Conservation (phyloP, 2,797 vertebrate genomes). For the Coregonus ussuriensis region DNA sequence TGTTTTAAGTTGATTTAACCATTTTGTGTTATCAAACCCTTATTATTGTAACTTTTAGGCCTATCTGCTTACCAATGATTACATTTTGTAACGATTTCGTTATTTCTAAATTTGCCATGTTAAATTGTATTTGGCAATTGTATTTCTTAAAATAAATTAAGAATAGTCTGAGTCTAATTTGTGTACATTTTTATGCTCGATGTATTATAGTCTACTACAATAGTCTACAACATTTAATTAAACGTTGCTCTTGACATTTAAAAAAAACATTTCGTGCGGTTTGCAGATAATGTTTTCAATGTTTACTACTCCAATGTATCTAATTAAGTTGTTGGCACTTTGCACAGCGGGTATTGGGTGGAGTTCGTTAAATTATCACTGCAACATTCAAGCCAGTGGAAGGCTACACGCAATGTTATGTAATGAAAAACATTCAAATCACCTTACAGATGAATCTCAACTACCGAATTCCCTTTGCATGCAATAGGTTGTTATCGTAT, state of each 20-base stretch:
- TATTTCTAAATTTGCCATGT: not conserved
- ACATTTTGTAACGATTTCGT: not conserved
- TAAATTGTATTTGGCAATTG: not conserved
- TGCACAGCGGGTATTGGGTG: slow-evolving; percentile 48
- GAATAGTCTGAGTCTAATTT: slow-evolving; percentile 4
- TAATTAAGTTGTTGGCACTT: slow-evolving; percentile 56
- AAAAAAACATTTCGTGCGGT: slow-evolving; percentile 26
- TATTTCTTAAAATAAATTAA: slow-evolving; percentile 19
- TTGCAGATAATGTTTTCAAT: slow-evolving; percentile 49
- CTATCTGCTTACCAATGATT: not conserved
- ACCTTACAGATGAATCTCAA: not conserved
- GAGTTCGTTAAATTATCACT: slow-evolving; percentile 53
- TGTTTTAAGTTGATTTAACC: not conserved
- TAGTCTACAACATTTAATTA: too few species aligned
- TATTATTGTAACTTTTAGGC: not conserved
- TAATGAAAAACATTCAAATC: not conserved
- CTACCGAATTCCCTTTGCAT: not conserved
- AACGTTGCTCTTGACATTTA: not conserved
- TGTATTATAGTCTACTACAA: not conserved
- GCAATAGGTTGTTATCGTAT: not conserved
- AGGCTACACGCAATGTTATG: not conserved
- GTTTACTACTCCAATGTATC: slow-evolving; percentile 54
- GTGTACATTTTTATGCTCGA: not conserved
- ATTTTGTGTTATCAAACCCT: not conserved
- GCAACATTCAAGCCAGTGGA: slow-evolving; percentile 33